phyloP scores from a whole-genome alignment of 2,888 invertebrate genomes.

The Amphipoea lucens region DNA sequence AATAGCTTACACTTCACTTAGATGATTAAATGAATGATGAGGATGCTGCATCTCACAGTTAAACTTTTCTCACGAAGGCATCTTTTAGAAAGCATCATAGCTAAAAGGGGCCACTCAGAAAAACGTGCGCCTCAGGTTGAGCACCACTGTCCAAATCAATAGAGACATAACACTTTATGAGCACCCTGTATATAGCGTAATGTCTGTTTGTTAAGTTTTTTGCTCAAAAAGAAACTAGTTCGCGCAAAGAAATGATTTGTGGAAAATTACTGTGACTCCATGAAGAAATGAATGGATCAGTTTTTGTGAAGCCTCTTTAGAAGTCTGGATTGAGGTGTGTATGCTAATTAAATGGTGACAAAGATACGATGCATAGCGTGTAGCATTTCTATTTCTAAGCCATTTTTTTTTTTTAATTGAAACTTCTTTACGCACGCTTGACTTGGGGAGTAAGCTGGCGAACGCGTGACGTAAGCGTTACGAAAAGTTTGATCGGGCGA shows the following conservation, averaged over 20 bases:
- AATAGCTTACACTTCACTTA: no score
- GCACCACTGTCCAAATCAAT: conserved; percentile 45
- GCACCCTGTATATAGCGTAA: conserved; percentile 45
- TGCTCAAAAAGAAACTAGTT: conserved; percentile 49
- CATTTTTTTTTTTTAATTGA: background rate
- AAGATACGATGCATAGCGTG: background rate
- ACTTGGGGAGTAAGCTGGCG: no score
- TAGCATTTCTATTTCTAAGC: background rate
- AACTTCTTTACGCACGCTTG: no score
- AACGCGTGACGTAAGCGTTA: no score
- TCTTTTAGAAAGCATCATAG: background rate
- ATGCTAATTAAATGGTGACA: conserved; percentile 29
- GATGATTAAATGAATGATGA: no score
- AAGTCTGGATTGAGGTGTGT: background rate
- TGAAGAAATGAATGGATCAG: conserved; percentile 32
- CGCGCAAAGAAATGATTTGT: conserved; percentile 57
- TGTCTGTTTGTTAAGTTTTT: conserved; percentile 54
- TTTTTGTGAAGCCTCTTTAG: conserved; percentile 19
- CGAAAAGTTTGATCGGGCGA: no score
- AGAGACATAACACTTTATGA: conserved; percentile 61
- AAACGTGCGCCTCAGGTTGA: conserved; percentile 9
- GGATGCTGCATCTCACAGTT: no score
- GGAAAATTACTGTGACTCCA: conserved; percentile 10
- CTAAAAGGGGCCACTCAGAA: rapidly evolving
- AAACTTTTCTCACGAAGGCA: no score